These are phyloP conservation scores for Ctenopoma kingsleyae DNA, from an alignment of 2,797 vertebrate genomes.

Conservation along the genomic window DNA sequence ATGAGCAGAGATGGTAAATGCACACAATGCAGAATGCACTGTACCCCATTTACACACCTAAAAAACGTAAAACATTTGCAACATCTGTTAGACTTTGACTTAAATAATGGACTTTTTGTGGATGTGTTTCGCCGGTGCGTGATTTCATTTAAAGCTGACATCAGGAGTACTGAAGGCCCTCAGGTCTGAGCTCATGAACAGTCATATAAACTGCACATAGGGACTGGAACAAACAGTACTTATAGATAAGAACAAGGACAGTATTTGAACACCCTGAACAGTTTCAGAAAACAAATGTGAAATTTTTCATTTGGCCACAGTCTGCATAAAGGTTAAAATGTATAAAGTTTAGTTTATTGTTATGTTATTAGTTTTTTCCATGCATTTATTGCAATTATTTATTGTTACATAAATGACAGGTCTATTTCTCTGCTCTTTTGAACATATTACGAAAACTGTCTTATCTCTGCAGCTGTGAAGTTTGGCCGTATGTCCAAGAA, in stretches of 20 bases:
- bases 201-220: conserved; percentile 28
- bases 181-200: conserved; percentile 9
- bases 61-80: not conserved
- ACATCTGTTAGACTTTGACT: conserved; percentile 1
- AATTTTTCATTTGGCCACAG: not conserved
- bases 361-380: not conserved
- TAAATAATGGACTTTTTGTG: not conserved
- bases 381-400: not conserved
- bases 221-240: conserved; percentile 31
- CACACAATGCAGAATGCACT: not conserved
- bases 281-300: not conserved
- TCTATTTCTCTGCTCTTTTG: not conserved
- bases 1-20: conserved; percentile 94
- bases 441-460: not conserved
- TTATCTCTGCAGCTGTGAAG: conserved; percentile 88
- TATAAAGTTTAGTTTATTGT: too few relatives aligned
- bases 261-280: conserved; percentile 1
- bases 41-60: not conserved
- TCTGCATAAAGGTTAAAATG: not conserved
- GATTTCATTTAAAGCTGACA: conserved; percentile 38
- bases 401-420: not conserved
- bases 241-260: conserved; percentile 12
- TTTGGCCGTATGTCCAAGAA: conserved; percentile 97
- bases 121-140: not conserved
- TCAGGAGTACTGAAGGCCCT: conserved; percentile 29